A percentile compares a stretch with the other conserved stretches of the same genome.
phyloP scores from a whole-genome alignment of 2,888 invertebrate species.

The Boloria euphrosyne region DNA sequence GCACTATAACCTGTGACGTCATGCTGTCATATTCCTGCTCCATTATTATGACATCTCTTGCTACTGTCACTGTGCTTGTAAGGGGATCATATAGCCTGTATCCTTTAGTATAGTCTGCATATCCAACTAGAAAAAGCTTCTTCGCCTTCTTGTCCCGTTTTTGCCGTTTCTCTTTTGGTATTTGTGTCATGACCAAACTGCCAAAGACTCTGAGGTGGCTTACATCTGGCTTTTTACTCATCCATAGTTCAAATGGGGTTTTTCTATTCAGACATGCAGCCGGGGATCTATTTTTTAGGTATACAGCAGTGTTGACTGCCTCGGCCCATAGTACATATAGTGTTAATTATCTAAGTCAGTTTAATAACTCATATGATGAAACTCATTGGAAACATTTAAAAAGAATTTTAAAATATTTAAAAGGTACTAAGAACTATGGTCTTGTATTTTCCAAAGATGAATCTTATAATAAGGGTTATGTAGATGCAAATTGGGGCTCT shows the following conservation, averaged over 20 bases:
- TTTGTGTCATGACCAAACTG: neutral
- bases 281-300: too few relatives aligned
- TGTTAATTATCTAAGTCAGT: neutral
- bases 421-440: slow-evolving; percentile 1
- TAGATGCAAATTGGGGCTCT: neutral
- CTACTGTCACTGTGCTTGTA: slow-evolving; percentile 36
- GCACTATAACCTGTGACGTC: too few relatives aligned
- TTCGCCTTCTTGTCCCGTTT: slow-evolving; percentile 49
- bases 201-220: too few relatives aligned
- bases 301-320: too few relatives aligned
- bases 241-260: too few relatives aligned
- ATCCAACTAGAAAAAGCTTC: neutral
- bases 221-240: too few relatives aligned
- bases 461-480: neutral
- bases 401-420: neutral
- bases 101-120: slow-evolving; percentile 42
- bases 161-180: slow-evolving; percentile 12
- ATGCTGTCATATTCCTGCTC: slow-evolving; percentile 28
- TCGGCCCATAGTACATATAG: neutral
- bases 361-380: neutral
- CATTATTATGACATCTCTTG: slow-evolving; percentile 37
- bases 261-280: too few relatives aligned
- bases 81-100: slow-evolving; percentile 42
- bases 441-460: neutral
- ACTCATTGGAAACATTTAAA: slow-evolving; percentile 1